phyloP scores from a whole-genome alignment of 2,888 invertebrate species.

The Philopedon plagiatum region DNA sequence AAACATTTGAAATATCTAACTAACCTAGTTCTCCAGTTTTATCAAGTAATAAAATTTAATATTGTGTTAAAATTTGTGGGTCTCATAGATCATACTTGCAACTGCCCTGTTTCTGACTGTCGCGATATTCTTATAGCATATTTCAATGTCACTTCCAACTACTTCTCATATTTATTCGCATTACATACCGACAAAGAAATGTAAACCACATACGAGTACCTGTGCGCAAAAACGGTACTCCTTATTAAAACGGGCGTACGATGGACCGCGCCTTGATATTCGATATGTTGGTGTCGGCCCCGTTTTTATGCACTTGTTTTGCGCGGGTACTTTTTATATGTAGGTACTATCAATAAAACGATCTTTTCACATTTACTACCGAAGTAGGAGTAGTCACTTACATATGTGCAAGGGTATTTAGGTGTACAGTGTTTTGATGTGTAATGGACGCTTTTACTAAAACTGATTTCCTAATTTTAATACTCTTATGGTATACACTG shows the following conservation, averaged over 20 bases:
- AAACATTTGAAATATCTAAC: no score
- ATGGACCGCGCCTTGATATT: slow-evolving; percentile 1
- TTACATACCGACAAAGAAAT: slow-evolving; percentile 13
- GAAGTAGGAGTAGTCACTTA: not conserved
- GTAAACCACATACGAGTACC: slow-evolving; percentile 8
- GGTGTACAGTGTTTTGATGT: no score
- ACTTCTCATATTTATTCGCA: not conserved
- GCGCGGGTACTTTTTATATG: not conserved
- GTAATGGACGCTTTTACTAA: no score
- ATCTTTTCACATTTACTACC: not conserved
- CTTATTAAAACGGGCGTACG: slow-evolving; percentile 1
- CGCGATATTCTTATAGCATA: not conserved
- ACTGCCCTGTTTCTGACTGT: not conserved
- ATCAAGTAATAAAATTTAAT: no score
- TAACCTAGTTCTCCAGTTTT: no score
- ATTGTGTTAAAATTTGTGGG: not conserved
- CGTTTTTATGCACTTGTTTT: not conserved
- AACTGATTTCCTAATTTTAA: no score
- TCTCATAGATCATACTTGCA: not conserved
- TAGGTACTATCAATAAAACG: not conserved
- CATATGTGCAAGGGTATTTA: no score
- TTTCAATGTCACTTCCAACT: not conserved
- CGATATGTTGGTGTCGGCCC: slow-evolving; percentile 1
- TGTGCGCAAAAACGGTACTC: slow-evolving; percentile 6
- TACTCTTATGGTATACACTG: no score